Conservation (phyloP, 2,113 vertebrate genomes). For the Siphamia tubifer region DNA sequence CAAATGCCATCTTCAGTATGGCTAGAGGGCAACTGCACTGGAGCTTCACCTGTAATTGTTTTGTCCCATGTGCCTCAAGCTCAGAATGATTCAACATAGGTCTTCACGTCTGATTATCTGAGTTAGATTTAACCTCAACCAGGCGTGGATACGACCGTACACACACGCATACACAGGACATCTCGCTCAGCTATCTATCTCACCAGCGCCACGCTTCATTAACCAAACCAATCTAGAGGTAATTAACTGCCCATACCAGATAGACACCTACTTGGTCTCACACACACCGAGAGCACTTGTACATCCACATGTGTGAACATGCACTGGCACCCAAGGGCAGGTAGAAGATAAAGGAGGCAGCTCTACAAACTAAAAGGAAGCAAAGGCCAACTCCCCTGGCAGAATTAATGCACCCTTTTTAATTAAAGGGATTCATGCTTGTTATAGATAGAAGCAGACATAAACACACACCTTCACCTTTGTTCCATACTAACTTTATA, state of each 20-base stretch:
- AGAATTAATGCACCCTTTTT: constrained; percentile 43
- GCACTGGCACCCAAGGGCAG: constrained; percentile 12
- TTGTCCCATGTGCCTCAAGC: constrained; percentile 33
- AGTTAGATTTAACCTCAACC: constrained; percentile 52
- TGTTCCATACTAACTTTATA: background rate
- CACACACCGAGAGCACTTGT: constrained; percentile 16
- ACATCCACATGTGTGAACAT: constrained; percentile 8
- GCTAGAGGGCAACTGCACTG: constrained; percentile 34
- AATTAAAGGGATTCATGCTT: constrained; percentile 36
- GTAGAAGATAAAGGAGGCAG: constrained; percentile 38
- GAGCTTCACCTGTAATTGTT: constrained; percentile 63
- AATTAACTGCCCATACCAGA: constrained; percentile 74
- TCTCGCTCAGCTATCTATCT: constrained; percentile 60
- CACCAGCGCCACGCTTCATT: constrained; percentile 74
- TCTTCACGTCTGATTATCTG: constrained; percentile 71
- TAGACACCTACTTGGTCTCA: constrained; percentile 33
- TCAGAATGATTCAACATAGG: constrained; percentile 54
- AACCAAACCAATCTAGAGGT: constrained; percentile 80
- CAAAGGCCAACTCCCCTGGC: constrained; percentile 40
- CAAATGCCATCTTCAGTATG: constrained; percentile 29
- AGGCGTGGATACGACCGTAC: constrained; percentile 3
- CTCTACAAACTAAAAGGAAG: constrained; percentile 24
- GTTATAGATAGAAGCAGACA: constrained; percentile 24
- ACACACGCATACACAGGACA: constrained; percentile 7
- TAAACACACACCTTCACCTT: background rate